These are phyloP conservation scores for Florisuga fusca DNA, from an alignment of 2,797 vertebrate species.

Conservation along the genomic window DNA sequence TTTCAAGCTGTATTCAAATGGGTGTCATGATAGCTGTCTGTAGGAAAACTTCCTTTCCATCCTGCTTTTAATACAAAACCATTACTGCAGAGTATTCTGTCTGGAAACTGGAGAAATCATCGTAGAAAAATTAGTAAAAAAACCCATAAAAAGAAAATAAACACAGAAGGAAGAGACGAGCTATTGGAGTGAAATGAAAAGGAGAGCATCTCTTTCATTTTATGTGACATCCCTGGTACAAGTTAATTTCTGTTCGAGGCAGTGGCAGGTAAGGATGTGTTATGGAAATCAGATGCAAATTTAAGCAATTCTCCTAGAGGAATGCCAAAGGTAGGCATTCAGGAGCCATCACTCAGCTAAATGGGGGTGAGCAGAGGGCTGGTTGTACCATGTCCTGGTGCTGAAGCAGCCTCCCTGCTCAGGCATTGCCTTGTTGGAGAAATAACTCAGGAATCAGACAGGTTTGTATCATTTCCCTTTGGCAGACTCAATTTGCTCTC, in stretches of 20 bases:
- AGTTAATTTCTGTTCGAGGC: not conserved
- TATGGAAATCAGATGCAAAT: constrained; percentile 14
- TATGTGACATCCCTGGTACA: not conserved
- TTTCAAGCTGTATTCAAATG: not conserved
- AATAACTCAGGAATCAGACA: not conserved
- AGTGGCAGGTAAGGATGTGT: not conserved
- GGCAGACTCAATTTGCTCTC: not conserved
- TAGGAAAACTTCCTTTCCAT: not conserved
- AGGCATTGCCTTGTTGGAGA: not conserved
- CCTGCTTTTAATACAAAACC: not conserved
- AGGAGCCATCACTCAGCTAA: not conserved
- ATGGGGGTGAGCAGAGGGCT: not conserved
- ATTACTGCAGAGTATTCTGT: not conserved
- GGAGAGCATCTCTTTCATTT: not conserved
- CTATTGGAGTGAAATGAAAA: not conserved
- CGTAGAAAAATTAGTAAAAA: not conserved
- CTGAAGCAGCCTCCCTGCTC: not conserved
- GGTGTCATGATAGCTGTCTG: not conserved
- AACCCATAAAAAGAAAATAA: not conserved
- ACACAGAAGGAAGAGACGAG: not conserved
- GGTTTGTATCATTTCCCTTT: not conserved
- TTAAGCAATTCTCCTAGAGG: not conserved
- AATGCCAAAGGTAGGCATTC: not conserved
- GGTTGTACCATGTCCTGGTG: fast-evolving
- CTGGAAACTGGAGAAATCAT: not conserved